Conservation (phyloP, 2,797 vertebrate species). For the Dendrocincla fuliginosa region DNA sequence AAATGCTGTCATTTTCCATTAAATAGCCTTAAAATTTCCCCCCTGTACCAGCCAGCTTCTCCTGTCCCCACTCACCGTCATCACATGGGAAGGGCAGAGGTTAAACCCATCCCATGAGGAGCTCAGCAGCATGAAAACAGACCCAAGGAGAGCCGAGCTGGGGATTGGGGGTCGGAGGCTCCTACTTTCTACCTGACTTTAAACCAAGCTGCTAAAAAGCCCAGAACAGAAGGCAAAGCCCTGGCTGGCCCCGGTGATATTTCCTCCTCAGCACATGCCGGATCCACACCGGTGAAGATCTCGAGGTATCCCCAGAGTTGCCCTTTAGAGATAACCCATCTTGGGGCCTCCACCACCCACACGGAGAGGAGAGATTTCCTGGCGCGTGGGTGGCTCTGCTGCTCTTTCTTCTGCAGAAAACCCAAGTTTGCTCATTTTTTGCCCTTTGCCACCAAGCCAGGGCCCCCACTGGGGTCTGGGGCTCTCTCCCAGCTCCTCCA, state of each 20-base stretch:
- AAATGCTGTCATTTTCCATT: neutral
- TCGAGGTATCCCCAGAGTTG: slow-evolving; percentile 87
- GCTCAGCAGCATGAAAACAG: fast-evolving
- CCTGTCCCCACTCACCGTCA: fast-evolving
- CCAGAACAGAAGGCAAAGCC: neutral
- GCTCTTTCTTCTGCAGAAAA: slow-evolving; percentile 67
- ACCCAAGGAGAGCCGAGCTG: fast-evolving
- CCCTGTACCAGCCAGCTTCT: fast-evolving
- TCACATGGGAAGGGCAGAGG: neutral
- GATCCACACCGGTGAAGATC: slow-evolving; percentile 77
- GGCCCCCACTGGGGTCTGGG: neutral
- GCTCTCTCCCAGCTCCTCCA: neutral
- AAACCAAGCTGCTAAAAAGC: neutral
- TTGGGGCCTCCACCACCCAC: slow-evolving; percentile 75
- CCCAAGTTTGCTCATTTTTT: slow-evolving; percentile 33
- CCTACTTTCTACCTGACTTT: neutral
- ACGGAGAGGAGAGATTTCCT: slow-evolving; percentile 78
- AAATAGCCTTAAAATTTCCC: neutral
- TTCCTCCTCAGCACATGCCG: slow-evolving; percentile 64
- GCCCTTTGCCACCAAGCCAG: neutral
- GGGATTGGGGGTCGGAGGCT: neutral
- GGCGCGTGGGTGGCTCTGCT: slow-evolving; percentile 72
- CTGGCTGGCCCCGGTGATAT: neutral
- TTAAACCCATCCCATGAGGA: neutral
- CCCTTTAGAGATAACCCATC: slow-evolving; percentile 79